These are phyloP conservation scores for Aplysina aerophoba DNA, from an alignment of 37 sponge, comb jelly and placozoan genomes.

Conservation along the genomic window DNA sequence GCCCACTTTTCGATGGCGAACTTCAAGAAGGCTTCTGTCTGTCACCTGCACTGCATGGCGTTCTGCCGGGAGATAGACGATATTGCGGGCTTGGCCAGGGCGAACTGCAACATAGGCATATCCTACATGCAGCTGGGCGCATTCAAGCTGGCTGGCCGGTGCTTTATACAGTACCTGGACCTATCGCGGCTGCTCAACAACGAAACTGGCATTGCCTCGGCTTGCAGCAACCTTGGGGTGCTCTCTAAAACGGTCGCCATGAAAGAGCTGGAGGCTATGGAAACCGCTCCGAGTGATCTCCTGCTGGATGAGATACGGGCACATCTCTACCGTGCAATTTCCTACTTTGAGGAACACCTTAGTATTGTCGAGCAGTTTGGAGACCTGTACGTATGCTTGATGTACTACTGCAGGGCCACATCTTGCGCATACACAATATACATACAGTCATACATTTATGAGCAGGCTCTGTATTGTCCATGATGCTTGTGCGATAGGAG, in stretches of 20 bases:
- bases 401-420: too few species aligned
- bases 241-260: slow-evolving; percentile 56
- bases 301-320: slow-evolving; percentile 8
- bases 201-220: slow-evolving; percentile 51
- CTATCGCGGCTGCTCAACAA: slow-evolving; percentile 40
- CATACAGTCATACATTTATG: too few species aligned
- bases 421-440: too few species aligned
- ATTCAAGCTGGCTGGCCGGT: slow-evolving; percentile 66
- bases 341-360: slow-evolving; percentile 74
- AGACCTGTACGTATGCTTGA: slow-evolving; percentile 51
- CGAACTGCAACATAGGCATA: slow-evolving; percentile 78
- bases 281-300: slow-evolving; percentile 10
- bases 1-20: slow-evolving; percentile 51
- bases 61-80: slow-evolving; percentile 69
- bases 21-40: slow-evolving; percentile 62
- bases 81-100: slow-evolving; percentile 60
- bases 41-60: slow-evolving; percentile 72
- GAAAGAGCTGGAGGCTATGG: slow-evolving; percentile 27
- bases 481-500: too few species aligned
- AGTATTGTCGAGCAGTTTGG: slow-evolving; percentile 49
- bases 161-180: slow-evolving; percentile 79
- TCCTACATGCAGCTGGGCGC: slow-evolving; percentile 60
- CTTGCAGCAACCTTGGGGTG: slow-evolving; percentile 74
- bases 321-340: slow-evolving; percentile 54
- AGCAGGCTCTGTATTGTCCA: too few species aligned